Evolutionary conservation across 2,888 invertebrate species (phyloP).

Genomic region (Luffia ferchaultella): DNA sequence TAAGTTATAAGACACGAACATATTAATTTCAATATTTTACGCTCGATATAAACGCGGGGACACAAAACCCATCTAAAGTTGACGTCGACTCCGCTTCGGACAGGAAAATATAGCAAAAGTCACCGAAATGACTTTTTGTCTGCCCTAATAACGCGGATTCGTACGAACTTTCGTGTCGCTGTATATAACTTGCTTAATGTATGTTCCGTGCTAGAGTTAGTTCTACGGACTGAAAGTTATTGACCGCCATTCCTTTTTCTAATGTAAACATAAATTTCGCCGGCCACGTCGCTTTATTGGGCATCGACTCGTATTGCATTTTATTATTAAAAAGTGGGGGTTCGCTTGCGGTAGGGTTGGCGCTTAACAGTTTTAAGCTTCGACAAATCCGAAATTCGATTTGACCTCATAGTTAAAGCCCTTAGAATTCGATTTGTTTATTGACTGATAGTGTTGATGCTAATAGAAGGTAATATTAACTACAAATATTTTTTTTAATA

Average conservation of each 20-base stretch:
- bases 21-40: neutral
- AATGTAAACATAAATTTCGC: conserved; percentile 48
- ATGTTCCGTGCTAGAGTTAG: conserved; percentile 22
- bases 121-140: neutral
- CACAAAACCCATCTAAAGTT: neutral
- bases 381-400: too few relatives aligned
- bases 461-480: too few relatives aligned
- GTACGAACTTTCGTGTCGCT: neutral
- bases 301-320: conserved; percentile 45
- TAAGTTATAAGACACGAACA: neutral
- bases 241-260: conserved; percentile 49
- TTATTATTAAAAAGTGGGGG: conserved; percentile 50
- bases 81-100: neutral
- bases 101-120: neutral
- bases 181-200: too few relatives aligned
- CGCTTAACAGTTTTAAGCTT: conserved; percentile 1
- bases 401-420: too few relatives aligned
- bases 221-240: conserved; percentile 33
- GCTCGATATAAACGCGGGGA: neutral
- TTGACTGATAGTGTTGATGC: too few relatives aligned
- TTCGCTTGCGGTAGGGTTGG: conserved; percentile 21
- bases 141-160: neutral
- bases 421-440: too few relatives aligned
- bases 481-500: too few relatives aligned
- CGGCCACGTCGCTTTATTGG: conserved; percentile 36